Percentiles rank a stretch among this genome's conserved stretches.
Evolutionary conservation across 2,888 invertebrate species (phyloP).

Genomic region (Meiosimyza platycephala): DNA sequence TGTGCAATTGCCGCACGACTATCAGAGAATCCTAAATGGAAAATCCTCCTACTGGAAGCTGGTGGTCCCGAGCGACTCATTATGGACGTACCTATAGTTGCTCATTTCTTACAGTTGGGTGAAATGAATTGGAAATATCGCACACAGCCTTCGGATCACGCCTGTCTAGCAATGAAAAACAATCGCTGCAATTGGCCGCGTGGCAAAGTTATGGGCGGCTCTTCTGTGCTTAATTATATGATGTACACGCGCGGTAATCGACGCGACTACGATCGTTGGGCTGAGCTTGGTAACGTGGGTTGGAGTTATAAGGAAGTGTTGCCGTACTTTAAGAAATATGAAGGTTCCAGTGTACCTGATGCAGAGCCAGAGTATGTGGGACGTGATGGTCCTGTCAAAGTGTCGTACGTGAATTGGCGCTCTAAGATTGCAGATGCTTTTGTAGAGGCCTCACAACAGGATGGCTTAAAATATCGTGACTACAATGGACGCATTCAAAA

Average conservation of each 20-base stretch:
- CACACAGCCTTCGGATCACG: constrained; percentile 79
- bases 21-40: constrained; percentile 77
- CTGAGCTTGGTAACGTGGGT: constrained; percentile 75
- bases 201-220: constrained; percentile 86
- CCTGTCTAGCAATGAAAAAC: constrained; percentile 81
- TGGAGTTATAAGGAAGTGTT: constrained; percentile 81
- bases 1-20: constrained; percentile 80
- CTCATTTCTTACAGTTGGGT: constrained; percentile 77
- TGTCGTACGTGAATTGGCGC: constrained; percentile 71
- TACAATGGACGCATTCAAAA: constrained; percentile 74
- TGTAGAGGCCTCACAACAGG: constrained; percentile 72
- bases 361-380: constrained; percentile 68
- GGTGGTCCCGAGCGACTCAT: constrained; percentile 77
- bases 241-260: constrained; percentile 79
- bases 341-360: constrained; percentile 74
- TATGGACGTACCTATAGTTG: constrained; percentile 82
- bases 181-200: constrained; percentile 82
- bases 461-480: constrained; percentile 75
- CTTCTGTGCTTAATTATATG: constrained; percentile 84
- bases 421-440: constrained; percentile 74
- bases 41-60: constrained; percentile 77
- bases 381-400: constrained; percentile 70
- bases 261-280: constrained; percentile 83
- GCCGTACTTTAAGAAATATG: constrained; percentile 83
- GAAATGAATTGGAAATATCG: constrained; percentile 84